Base-by-base conservation (phyloP, 2,888 invertebrate genomes). In the Hyposoter didymator region DNA sequence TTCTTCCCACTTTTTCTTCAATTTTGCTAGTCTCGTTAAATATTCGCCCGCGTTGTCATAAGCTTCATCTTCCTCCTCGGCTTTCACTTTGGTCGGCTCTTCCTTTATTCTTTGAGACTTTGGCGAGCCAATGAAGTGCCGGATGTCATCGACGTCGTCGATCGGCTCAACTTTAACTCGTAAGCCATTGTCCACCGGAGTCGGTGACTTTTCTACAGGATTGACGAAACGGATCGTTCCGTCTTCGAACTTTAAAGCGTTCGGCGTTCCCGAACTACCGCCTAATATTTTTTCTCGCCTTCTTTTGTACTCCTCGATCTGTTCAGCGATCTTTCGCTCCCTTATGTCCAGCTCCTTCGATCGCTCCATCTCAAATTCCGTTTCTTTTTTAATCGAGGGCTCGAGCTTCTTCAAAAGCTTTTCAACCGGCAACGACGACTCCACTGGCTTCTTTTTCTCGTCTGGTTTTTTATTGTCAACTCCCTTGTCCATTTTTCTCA, bases 251-350 rank as follows among this genome's bases (percentile, higher is more conserved):
- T 89, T 90, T 6, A 82, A 19, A 22, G 84, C 75, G 35, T 79
- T 73, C 8, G 84, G 83, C 64, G 84, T 49, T 81, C 82, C 81
- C 0, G 87, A 84, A 7, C 74, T 79, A 62, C 88, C 87, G 3
- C 94, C 94, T 10, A 94, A 84, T 35, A 94, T 86, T 80, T 93
- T 91, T 67, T 93, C 94, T 12, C 93, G 90, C 55, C 91, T 92
- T 75, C 92, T 93, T 83, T 94, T 93, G 73, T 94, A 94, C 75
- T 93, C 91, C 80, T 94, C 94, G 32, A 94, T 94, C 88, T 94
- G 93, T 75, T 93, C 91, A 35, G 93, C 93, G 52, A 94, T 94
- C 78, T 91, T 92, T 74, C 92, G 92, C 39, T 92, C 92, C 5
- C 92, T 88, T 2, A 86, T 90, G 45, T 92, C 92, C 5, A 89